phyloP scores from a whole-genome alignment of 2,888 invertebrate genomes.

The Heteromurus nitidus region DNA sequence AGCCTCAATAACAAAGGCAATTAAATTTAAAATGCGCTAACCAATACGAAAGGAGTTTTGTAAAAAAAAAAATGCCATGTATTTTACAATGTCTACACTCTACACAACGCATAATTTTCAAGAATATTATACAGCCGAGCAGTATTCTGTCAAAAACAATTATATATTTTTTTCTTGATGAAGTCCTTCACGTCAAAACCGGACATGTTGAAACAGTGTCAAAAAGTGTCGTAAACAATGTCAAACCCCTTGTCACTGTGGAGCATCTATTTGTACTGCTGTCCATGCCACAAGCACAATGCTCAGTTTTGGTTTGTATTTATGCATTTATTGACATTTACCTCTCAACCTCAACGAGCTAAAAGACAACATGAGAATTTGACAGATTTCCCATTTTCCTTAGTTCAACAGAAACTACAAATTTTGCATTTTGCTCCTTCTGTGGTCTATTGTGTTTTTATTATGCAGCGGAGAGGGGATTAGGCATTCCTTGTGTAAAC shows the following conservation, averaged over 20 bases:
- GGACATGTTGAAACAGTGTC: conserved; percentile 70
- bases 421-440: conserved; percentile 1
- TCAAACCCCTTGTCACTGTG: conserved; percentile 51
- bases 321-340: too few species aligned
- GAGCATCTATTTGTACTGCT: conserved; percentile 45
- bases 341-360: conserved; percentile 1
- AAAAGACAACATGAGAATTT: not conserved
- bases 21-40: too few species aligned
- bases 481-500: not conserved
- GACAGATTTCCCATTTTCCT: not conserved
- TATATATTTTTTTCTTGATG: conserved; percentile 38
- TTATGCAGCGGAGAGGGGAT: too few species aligned
- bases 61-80: too few species aligned
- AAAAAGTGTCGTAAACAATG: conserved; percentile 70
- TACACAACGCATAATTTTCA: too few species aligned
- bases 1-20: too few species aligned
- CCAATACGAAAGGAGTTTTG: too few species aligned
- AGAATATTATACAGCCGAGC: too few species aligned
- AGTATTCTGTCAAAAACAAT: too few species aligned
- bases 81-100: too few species aligned
- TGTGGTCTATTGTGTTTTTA: too few species aligned
- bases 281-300: conserved; percentile 26
- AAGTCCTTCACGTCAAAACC: conserved; percentile 63
- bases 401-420: not conserved
- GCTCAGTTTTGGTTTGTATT: too few species aligned